These are phyloP conservation scores for Grus americana DNA, from an alignment of 2,113 vertebrate genomes.

Conservation along the genomic window DNA sequence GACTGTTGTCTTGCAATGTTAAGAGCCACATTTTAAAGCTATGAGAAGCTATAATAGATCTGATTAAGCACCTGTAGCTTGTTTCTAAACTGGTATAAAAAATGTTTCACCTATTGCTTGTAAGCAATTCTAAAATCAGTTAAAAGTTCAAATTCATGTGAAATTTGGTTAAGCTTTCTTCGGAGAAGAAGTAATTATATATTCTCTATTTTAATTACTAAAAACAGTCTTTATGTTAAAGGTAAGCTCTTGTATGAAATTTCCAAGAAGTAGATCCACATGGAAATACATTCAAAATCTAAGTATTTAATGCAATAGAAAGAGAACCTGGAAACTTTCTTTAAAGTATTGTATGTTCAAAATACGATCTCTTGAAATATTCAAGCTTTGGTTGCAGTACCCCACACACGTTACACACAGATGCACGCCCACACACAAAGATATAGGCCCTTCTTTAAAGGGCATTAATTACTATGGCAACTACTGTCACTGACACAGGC, in stretches of 20 bases:
- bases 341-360: background rate
- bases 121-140: background rate
- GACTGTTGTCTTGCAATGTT: background rate
- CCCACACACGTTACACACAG: background rate
- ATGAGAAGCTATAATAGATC: background rate
- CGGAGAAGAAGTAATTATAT: background rate
- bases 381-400: background rate
- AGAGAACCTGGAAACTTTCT: background rate
- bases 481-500: background rate
- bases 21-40: background rate
- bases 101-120: background rate
- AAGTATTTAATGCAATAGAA: background rate
- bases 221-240: background rate
- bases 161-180: background rate
- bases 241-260: background rate
- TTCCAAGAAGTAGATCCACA: background rate
- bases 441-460: background rate
- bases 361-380: background rate
- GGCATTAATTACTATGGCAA: slow-evolving; percentile 64
- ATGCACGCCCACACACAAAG: slow-evolving; percentile 10
- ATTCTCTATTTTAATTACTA: background rate
- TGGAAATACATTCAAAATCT: background rate
- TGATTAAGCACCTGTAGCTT: background rate
- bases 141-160: background rate
- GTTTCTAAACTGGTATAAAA: background rate